phyloP scores from a whole-genome alignment of 2,113 vertebrate species.

The Spermophilus dauricus region DNA sequence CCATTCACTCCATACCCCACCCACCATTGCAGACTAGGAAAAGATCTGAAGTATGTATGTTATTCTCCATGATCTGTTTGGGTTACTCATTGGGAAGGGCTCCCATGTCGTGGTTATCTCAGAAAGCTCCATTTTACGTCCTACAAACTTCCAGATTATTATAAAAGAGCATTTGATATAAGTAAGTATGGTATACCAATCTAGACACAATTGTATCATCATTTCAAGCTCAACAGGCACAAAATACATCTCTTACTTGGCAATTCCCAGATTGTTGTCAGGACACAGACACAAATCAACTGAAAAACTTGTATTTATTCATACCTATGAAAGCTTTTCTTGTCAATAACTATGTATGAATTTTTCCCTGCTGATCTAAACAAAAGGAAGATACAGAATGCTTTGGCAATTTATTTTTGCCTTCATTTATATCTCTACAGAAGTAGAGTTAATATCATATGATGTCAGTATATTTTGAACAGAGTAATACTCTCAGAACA shows the following conservation, averaged over 20 bases:
- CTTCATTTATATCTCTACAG: slow-evolving; percentile 84
- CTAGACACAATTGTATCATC: slow-evolving; percentile 70
- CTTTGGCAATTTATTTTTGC: slow-evolving; percentile 64
- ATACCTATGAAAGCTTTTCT: slow-evolving; percentile 65
- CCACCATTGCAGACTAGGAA: slow-evolving; percentile 29
- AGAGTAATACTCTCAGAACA: slow-evolving; percentile 84
- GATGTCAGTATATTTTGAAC: slow-evolving; percentile 87
- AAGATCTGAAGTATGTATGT: slow-evolving; percentile 82
- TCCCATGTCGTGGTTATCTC: slow-evolving; percentile 78
- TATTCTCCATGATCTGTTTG: slow-evolving; percentile 84
- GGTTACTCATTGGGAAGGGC: neutral
- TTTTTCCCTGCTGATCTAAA: slow-evolving; percentile 76
- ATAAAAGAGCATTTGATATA: slow-evolving; percentile 61
- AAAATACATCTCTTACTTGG: slow-evolving; percentile 68
- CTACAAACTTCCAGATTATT: slow-evolving; percentile 51
- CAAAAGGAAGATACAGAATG: slow-evolving; percentile 66
- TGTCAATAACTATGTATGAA: slow-evolving; percentile 65
- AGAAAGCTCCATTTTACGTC: slow-evolving; percentile 65
- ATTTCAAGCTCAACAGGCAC: slow-evolving; percentile 72
- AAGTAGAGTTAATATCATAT: slow-evolving; percentile 84
- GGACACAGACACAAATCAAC: slow-evolving; percentile 65
- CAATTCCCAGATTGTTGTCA: slow-evolving; percentile 67
- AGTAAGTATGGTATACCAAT: neutral
- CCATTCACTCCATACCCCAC: slow-evolving; percentile 25
- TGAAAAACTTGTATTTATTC: slow-evolving; percentile 72